These are phyloP conservation scores for Bicyclus anynana DNA, from an alignment of 1,140 invertebrate genomes.

Conservation along the genomic window DNA sequence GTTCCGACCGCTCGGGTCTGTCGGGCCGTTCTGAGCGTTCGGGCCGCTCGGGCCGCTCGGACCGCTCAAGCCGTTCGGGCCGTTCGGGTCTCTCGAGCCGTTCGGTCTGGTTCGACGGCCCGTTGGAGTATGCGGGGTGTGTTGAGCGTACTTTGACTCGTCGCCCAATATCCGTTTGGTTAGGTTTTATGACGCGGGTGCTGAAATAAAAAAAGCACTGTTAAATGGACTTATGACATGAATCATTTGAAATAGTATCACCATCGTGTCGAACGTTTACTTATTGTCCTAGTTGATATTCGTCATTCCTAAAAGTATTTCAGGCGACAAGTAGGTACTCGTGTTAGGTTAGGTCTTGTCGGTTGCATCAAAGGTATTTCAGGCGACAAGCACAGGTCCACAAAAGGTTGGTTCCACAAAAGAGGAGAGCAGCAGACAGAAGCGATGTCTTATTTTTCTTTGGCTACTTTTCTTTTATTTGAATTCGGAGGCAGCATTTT, in stretches of 20 bases:
- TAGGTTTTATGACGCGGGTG: conserved; percentile 93
- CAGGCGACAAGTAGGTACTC: too few relatives aligned
- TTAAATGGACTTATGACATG: background rate
- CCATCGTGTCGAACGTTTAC: background rate
- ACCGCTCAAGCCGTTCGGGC: conserved; percentile 29
- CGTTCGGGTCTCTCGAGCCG: conserved; percentile 33
- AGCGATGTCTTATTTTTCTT: too few relatives aligned
- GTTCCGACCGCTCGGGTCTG: conserved; percentile 33
- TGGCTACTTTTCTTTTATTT: too few relatives aligned
- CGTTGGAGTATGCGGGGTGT: conserved; percentile 48
- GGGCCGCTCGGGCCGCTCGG: conserved; percentile 28
- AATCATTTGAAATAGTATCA: background rate
- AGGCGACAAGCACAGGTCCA: too few relatives aligned
- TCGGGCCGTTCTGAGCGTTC: conserved; percentile 31
- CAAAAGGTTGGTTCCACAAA: too few relatives aligned
- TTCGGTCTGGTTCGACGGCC: conserved; percentile 30
- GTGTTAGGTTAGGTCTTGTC: too few relatives aligned
- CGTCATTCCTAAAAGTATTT: too few relatives aligned
- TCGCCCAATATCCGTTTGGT: conserved; percentile 90
- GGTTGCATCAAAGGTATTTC: too few relatives aligned
- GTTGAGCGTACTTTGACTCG: conserved; percentile 85
- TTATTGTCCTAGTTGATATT: too few relatives aligned
- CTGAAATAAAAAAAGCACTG: conserved; percentile 73
- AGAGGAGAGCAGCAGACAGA: too few relatives aligned
- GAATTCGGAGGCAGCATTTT: too few relatives aligned